Base-by-base conservation (phyloP, 1,140 invertebrate species). In the Steinernema khuongi region DNA sequence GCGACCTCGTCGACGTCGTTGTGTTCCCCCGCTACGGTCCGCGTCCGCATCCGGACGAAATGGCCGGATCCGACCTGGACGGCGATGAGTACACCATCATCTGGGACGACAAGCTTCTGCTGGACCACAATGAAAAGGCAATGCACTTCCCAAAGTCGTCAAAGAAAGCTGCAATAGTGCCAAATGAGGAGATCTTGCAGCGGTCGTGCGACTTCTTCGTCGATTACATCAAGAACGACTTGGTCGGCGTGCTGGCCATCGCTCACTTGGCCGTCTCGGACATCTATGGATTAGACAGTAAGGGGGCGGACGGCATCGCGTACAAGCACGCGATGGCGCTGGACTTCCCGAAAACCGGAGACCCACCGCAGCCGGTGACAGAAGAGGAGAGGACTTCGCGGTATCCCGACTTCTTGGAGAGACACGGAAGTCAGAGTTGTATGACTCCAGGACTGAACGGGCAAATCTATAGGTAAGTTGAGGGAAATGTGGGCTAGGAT, bases 11-110 rank as follows among this genome's bases (percentile, higher is more conserved):
- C 43, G 86, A 86, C 73, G 86, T 85, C 29, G 78, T 86, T 50
- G 84, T 86, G 0, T 86, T 86, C 74, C 85, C 85, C 22, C 30
- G 74, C 17, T 74, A 81, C 67, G 85, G 85, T 7, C 31, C 74
- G 31, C 72, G 85, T 29, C 84, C 85, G 14, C 84, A 86, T 77
- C 79, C 84, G 2, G 80, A 86, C 78, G 82, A 86, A 75, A 86
- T 86, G 83, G 81, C 82, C 43, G 78, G 78, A 32, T 80, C 79
- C 17, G 85, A 85, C 80, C 72, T 85, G 19, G 85, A 85, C 76
- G 85, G 85, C 14, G 85, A 85, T 74, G 82, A 85, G 70, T 85
- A 85, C 73, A 77, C 77, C 69, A 78, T 85, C 2, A 81, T 83
- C 41, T 85, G 85, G 85, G 76, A 83, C 43, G 31, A 74, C 7